phyloP scores from a whole-genome alignment of 2,113 vertebrate genomes.

The Zingel zingel region DNA sequence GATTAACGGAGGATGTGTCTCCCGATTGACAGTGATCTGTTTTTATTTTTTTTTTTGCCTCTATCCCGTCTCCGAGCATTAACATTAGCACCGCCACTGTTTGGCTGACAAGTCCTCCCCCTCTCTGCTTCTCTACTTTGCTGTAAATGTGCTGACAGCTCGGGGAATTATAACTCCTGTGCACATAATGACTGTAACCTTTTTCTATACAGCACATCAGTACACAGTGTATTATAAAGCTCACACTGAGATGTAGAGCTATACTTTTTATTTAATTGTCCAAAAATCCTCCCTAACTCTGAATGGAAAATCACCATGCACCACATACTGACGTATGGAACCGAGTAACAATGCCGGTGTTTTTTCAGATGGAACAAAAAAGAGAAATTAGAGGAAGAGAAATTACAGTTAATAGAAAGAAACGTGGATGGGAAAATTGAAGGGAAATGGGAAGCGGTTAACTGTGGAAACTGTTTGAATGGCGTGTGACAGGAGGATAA shows the following conservation, averaged over 20 bases:
- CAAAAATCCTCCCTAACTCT: background rate
- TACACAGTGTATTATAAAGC: background rate
- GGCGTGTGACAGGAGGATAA: background rate
- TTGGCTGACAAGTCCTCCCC: slow-evolving; percentile 31
- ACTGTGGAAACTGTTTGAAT: background rate
- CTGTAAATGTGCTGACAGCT: slow-evolving; percentile 45
- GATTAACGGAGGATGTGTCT: slow-evolving; percentile 44
- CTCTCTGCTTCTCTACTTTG: background rate
- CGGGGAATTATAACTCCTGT: slow-evolving; percentile 22
- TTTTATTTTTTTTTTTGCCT: slow-evolving; percentile 10
- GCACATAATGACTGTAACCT: slow-evolving; percentile 44
- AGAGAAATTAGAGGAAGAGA: background rate
- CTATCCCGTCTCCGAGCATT: slow-evolving; percentile 36
- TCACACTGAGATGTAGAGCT: background rate
- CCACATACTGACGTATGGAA: background rate
- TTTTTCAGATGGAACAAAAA: too few relatives aligned
- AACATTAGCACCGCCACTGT: slow-evolving; percentile 27
- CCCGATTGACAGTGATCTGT: slow-evolving; percentile 18
- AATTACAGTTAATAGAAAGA: background rate
- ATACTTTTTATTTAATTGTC: background rate
- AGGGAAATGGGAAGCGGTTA: background rate
- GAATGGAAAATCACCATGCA: background rate
- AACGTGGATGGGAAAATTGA: background rate
- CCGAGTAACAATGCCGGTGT: background rate
- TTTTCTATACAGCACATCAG: background rate